Percentiles rank a stretch among this genome's conserved stretches.
Conservation (phyloP, 1,140 invertebrate species). For the Mamestra configurata region DNA sequence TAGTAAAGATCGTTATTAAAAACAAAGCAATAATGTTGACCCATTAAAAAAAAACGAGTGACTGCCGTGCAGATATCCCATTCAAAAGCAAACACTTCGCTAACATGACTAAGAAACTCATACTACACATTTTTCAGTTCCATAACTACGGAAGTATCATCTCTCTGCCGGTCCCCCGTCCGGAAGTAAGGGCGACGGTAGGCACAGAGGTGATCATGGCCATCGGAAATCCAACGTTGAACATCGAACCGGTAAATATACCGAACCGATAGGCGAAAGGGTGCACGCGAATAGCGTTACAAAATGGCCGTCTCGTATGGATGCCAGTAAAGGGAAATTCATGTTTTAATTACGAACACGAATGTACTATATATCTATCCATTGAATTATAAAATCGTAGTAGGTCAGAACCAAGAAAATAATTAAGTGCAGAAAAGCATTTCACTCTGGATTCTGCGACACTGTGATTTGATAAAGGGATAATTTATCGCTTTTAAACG, state of each 20-base stretch:
- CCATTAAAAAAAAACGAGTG: background rate
- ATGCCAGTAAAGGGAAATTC: constrained; percentile 12
- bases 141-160: background rate
- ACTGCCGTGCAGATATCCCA: background rate
- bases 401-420: too few species aligned
- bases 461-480: too few species aligned
- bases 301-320: constrained; percentile 3
- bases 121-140: constrained; percentile 1
- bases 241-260: constrained; percentile 33
- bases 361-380: too few species aligned
- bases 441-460: too few species aligned
- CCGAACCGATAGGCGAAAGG: constrained; percentile 5
- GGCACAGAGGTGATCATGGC: constrained; percentile 20
- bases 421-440: too few species aligned
- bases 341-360: constrained; percentile 18
- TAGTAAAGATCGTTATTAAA: too few species aligned
- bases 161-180: background rate
- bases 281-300: constrained; percentile 1
- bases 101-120: background rate
- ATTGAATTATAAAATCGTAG: too few species aligned
- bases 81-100: background rate
- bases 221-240: constrained; percentile 18
- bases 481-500: too few species aligned
- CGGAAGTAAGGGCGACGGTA: constrained; percentile 7
- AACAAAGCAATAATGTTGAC: too few species aligned